A percentile compares a stretch with the other conserved stretches of the same genome.
Evolutionary conservation across 2,797 vertebrate genomes (phyloP).

Genomic region (Sebastes iracundus): DNA sequence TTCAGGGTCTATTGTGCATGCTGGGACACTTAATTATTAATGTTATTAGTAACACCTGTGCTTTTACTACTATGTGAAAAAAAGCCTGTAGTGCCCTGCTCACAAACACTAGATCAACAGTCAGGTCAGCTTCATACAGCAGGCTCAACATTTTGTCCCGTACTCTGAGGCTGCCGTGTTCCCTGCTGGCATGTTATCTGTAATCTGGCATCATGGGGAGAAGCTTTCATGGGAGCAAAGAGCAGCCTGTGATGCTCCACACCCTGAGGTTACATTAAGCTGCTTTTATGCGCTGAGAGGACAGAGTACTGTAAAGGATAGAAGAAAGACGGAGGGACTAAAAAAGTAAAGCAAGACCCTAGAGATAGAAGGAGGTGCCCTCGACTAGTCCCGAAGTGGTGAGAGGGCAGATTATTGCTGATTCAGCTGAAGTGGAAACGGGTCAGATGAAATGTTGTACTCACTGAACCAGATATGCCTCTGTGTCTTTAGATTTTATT

Average conservation of each 20-base stretch:
- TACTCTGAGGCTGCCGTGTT: not conserved
- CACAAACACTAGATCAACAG: not conserved
- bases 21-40: not conserved
- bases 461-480: constrained; percentile 32
- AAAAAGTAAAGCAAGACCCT: constrained; percentile 47
- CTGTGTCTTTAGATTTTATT: constrained; percentile 25
- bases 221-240: constrained; percentile 40
- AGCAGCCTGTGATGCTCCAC: constrained; percentile 42
- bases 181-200: constrained; percentile 40
- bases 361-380: constrained; percentile 33
- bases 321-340: constrained; percentile 6
- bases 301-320: constrained; percentile 29
- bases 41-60: not conserved
- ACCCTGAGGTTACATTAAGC: constrained; percentile 74
- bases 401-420: constrained; percentile 48
- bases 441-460: constrained; percentile 56
- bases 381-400: constrained; percentile 10
- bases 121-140: not conserved
- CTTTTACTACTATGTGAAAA: not conserved
- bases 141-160: not conserved
- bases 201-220: constrained; percentile 42
- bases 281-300: constrained; percentile 63
- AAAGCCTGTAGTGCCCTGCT: not conserved
- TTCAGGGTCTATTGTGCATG: not conserved
- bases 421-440: constrained; percentile 55